Evolutionary conservation across 92 coral and sea anemone species (phyloP).

Genomic region (Porites divaricata): DNA sequence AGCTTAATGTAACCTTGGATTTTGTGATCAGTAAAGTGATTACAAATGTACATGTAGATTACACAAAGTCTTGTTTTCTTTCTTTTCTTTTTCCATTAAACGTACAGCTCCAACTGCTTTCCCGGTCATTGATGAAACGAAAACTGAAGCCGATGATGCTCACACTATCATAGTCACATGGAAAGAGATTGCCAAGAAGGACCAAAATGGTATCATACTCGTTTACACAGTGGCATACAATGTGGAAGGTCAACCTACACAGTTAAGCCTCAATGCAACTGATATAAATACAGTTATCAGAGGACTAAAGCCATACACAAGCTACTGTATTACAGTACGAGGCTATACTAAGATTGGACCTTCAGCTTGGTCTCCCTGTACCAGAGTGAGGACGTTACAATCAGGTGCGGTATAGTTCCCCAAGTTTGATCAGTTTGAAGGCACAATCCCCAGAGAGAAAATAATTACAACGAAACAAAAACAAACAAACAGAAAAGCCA

Average conservation of each 20-base stretch:
- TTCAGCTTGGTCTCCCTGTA: slow-evolving; percentile 11
- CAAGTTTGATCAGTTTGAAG: background rate
- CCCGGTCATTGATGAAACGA: slow-evolving; percentile 31
- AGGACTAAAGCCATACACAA: slow-evolving; percentile 52
- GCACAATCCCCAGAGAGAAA: too few species aligned
- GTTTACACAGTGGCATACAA: slow-evolving; percentile 63
- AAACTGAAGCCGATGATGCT: slow-evolving; percentile 55
- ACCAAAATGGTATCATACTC: slow-evolving; percentile 58
- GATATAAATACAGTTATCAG: slow-evolving; percentile 24
- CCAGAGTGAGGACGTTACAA: slow-evolving; percentile 20
- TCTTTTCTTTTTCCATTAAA: background rate
- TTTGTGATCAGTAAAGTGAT: too few species aligned
- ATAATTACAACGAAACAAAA: too few species aligned
- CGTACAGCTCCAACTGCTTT: slow-evolving; percentile 50
- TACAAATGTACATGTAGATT: too few species aligned
- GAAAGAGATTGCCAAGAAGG: slow-evolving; percentile 26
- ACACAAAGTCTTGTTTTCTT: too few species aligned
- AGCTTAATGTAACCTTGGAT: too few species aligned
- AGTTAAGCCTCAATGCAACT: slow-evolving; percentile 25
- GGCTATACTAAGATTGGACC: slow-evolving; percentile 60
- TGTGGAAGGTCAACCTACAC: background rate
- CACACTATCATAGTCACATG: slow-evolving; percentile 66
- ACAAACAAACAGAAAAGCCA: too few species aligned
- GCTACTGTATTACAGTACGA: slow-evolving; percentile 58
- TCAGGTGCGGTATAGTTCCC: slow-evolving; percentile 34